These are phyloP conservation scores for Hystrix cristata DNA, from an alignment of 2,113 vertebrate species.

Conservation along the genomic window DNA sequence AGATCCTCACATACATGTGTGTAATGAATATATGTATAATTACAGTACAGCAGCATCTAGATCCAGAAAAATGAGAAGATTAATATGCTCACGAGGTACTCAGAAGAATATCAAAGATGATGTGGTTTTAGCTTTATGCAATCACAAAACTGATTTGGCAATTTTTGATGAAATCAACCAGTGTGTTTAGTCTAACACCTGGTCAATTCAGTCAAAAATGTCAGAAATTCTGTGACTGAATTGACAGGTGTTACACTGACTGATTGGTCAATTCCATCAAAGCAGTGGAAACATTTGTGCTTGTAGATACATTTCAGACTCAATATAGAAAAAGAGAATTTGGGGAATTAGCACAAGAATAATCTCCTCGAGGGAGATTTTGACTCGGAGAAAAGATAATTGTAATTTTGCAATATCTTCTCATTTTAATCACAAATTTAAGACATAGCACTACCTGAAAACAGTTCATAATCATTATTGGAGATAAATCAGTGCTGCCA, in stretches of 20 bases:
- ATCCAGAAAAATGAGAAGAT: not conserved
- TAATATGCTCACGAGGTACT: not conserved
- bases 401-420: not conserved
- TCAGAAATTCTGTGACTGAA: constrained; percentile 65
- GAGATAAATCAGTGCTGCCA: not conserved
- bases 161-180: constrained; percentile 21
- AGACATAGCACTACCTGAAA: not conserved
- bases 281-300: constrained; percentile 66
- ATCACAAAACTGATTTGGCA: not conserved
- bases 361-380: constrained; percentile 11
- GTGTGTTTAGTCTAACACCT: constrained; percentile 60
- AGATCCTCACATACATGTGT: not conserved
- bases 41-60: not conserved
- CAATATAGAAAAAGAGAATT: constrained; percentile 80
- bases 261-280: constrained; percentile 47
- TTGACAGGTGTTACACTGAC: constrained; percentile 70
- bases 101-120: not conserved
- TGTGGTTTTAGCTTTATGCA: not conserved
- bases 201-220: constrained; percentile 75
- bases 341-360: constrained; percentile 64
- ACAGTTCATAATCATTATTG: not conserved
- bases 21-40: not conserved
- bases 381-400: not conserved
- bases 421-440: not conserved
- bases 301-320: constrained; percentile 71